Base-by-base conservation (phyloP, 1,140 invertebrate species). In the Trichomalopsis sarcophagae region DNA sequence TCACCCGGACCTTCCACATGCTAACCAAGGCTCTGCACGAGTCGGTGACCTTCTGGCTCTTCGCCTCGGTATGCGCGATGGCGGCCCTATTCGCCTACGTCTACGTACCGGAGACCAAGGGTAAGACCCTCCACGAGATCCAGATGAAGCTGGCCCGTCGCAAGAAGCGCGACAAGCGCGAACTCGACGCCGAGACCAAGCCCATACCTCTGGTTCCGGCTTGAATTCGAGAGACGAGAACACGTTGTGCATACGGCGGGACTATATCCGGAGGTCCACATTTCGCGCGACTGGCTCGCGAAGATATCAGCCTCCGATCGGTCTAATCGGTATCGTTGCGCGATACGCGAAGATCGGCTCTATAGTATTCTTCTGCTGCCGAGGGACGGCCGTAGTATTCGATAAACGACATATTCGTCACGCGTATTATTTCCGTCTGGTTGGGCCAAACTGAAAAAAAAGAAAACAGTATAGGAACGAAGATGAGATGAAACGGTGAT, bases 101-200 rank as follows among this genome's bases (percentile, higher is more conserved):
- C 84, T 93, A 95, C 86, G 95, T 97, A 1, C 96, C 96, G 0
- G 97, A 97, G 92, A 97, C 97, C 0, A 97, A 97, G 91, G 95
- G 95, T 1, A 96, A 96, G 89, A 95, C 94, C 0, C 92, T 97
- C 44, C 95, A 96, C 78, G 96, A 97, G 89, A 97, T 98, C 81
- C 95, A 96, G 84, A 92, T 92, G 55, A 95, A 95, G 89, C 92
- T 96, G 1, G 89, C 89, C 9, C 84, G 90, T 11, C 69, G 86
- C 3, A 87, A 88, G 50, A 82, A 79, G 17, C 21, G 69, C 11
- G 13, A 7, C 6, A 76, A 55, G 0, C 74, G 33, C 17, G 30
- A n/a, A 62, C 55, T 62, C 2, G 6, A 2, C 17, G n/a, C 21
- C 10, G 80, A 86, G 21, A 44, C 80, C 17, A 82, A 82, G n/a